A percentile compares a stretch with the other conserved stretches of the same genome.
phyloP scores from a whole-genome alignment of 2,888 invertebrate genomes.

The Galeruca laticollis region DNA sequence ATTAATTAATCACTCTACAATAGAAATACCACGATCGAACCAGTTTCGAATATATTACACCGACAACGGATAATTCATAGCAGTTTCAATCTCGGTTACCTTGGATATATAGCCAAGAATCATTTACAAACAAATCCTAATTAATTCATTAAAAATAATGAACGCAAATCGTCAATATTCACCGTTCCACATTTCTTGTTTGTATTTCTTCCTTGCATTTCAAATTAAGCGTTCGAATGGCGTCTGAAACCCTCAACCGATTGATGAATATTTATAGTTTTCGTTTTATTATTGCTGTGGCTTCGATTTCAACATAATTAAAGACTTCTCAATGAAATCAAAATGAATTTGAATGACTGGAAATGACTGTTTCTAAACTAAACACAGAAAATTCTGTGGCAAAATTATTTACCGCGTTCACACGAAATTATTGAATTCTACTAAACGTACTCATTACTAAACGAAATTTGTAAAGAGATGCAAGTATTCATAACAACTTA shows the following conservation, averaged over 20 bases:
- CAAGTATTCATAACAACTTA: too few relatives aligned
- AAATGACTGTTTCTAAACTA: too few relatives aligned
- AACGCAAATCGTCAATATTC: background rate
- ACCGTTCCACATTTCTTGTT: background rate
- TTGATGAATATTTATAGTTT: conserved; percentile 15
- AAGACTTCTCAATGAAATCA: background rate
- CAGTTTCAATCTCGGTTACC: conserved; percentile 19
- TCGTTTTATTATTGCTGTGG: background rate
- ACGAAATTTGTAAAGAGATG: too few relatives aligned
- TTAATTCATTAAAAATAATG: conserved; percentile 23
- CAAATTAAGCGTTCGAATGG: background rate
- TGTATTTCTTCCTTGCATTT: conserved; percentile 5
- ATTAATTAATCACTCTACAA: conserved; percentile 9
- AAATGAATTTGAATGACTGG: too few relatives aligned
- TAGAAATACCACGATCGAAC: conserved; percentile 2
- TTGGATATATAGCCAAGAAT: conserved; percentile 12
- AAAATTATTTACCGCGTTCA: too few relatives aligned
- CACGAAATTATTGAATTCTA: too few relatives aligned
- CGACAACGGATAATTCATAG: conserved; percentile 6
- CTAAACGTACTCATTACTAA: too few relatives aligned
- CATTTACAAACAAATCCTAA: conserved; percentile 27
- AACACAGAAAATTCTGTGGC: background rate
- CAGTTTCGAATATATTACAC: conserved; percentile 11
- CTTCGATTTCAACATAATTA: conserved; percentile 6
- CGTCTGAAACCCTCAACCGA: background rate